Base-by-base conservation (phyloP, 2,797 vertebrate genomes). In the Cheirogaleus major region DNA sequence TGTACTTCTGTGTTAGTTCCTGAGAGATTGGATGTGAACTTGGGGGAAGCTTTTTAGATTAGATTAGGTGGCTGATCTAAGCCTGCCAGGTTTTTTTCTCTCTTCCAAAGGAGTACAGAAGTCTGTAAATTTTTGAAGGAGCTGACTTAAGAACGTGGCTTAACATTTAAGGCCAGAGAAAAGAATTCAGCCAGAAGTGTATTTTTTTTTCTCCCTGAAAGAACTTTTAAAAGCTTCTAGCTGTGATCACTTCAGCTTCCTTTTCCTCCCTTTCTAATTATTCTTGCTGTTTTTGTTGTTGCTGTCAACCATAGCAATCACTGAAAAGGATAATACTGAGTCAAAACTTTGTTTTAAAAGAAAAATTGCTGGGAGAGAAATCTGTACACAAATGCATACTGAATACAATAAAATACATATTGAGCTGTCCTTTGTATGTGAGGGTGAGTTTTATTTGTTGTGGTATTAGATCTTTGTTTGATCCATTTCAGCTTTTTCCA, bases 171-270 rank as follows among this genome's bases (percentile, higher is more conserved):
- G 52, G 9, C 41, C 43, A 75, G 30, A 82, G 38, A 45, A 80
- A 89, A 14, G 12, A 90, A 57, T 84, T 92, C n/a, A 90, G 18
- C 43, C 22, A 41, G 23, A 30, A 52, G 45, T 50, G 12, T 30
- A 10, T 55, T n/a, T 79, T 38, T 52, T 38, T 38, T 48, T 61
- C 30, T 30, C 17, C 10, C 25, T 32, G 27, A 61, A 92, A 87
- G 10, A 76, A 89, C 41, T 86, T 91, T 82, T 87, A 50, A 87
- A 96, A 92, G 7, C n/a, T 65, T 80, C 32, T 86, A 69, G 41
- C 41, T 73, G 15, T 73, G 38, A 72, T 83, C 25, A 12, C 92
- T 93, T 95, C 17, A 76, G 59, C 32, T 87, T 80, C 35, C 25
- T 55, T 41, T 82, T 85, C 17, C 17, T 70, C 30, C 22, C 13